phyloP scores from a whole-genome alignment of 37 sponge, comb jelly and placozoan species.

The Bolinopsis microptera region DNA sequence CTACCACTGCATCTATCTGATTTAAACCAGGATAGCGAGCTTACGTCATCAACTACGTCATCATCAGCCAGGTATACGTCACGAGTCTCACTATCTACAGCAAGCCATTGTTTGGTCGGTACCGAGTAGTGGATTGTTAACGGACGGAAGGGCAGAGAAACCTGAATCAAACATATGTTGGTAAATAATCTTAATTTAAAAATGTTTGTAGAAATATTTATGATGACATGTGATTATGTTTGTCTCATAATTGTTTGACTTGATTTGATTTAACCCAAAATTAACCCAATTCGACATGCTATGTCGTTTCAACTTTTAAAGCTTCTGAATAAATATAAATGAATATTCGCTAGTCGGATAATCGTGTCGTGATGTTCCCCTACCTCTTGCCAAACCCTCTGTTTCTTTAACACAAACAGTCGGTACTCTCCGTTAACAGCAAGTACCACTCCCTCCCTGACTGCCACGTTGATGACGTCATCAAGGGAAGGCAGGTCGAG shows the following conservation, averaged over 20 bases:
- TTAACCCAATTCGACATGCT: no score
- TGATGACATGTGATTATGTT: no score
- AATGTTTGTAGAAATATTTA: no score
- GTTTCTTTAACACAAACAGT: not conserved
- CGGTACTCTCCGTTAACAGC: not conserved
- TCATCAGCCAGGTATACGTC: not conserved
- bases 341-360: no score
- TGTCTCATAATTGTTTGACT: no score
- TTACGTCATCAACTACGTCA: not conserved
- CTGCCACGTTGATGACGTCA: not conserved
- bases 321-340: no score
- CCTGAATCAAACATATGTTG: not conserved
- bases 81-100: not conserved
- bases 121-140: not conserved
- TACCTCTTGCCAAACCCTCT: not conserved
- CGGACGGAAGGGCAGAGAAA: not conserved
- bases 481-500: not conserved
- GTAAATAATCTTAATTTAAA: no score
- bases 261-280: no score
- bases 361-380: no score
- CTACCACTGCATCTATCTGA: not conserved
- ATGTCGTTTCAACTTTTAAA: no score
- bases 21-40: not conserved
- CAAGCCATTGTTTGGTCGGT: constrained; percentile 1
- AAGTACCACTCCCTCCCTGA: not conserved